Conservation (phyloP, 1,140 invertebrate genomes). For the Aphidius ervi region DNA sequence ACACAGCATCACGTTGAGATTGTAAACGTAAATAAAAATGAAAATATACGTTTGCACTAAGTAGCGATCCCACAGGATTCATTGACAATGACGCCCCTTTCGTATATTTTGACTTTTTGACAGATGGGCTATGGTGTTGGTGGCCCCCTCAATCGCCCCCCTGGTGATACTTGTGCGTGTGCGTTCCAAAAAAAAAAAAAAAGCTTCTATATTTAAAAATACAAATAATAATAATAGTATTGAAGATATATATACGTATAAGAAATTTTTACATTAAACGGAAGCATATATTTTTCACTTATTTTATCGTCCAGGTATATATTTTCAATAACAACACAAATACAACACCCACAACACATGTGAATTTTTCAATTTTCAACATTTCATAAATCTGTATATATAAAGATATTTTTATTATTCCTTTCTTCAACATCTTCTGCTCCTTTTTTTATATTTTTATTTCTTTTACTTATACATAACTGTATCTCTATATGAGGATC, state of each 20-base stretch:
- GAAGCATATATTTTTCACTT: constrained; percentile 10
- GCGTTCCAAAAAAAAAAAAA: no score
- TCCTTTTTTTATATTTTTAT: no score
- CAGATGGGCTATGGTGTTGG: constrained; percentile 35
- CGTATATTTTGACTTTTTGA: constrained; percentile 51
- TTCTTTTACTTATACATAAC: no score
- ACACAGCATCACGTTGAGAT: constrained; percentile 21
- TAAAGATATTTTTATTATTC: no score
- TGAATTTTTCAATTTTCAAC: background rate
- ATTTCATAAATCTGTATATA: constrained; percentile 2
- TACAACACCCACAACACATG: background rate
- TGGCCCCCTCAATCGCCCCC: constrained; percentile 16
- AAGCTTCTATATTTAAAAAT: constrained; percentile 1
- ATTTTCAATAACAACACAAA: constrained; percentile 2
- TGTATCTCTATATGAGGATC: constrained; percentile 1
- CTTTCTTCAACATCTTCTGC: no score
- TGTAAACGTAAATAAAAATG: constrained; percentile 9
- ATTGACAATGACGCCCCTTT: constrained; percentile 41
- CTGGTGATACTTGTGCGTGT: constrained; percentile 20
- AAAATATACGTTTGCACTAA: constrained; percentile 37
- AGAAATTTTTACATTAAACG: constrained; percentile 21
- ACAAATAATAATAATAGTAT: background rate
- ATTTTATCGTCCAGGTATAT: constrained; percentile 3
- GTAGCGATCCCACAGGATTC: constrained; percentile 46
- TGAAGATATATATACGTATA: background rate